These are phyloP conservation scores for Porites divaricata DNA, from an alignment of 92 coral and sea anemone genomes.

Conservation along the genomic window DNA sequence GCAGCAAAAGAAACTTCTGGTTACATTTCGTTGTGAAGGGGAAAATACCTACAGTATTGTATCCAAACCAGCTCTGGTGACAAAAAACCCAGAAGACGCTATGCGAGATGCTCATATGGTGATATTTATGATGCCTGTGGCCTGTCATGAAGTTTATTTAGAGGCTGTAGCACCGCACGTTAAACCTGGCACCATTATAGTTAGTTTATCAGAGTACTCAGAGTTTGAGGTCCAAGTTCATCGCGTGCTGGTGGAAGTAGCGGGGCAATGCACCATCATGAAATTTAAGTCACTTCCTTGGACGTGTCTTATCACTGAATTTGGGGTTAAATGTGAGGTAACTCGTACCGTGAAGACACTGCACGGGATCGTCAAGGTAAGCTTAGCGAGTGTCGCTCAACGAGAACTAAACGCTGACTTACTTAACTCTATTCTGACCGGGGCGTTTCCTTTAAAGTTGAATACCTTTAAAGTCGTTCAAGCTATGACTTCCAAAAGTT, in stretches of 20 bases:
- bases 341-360: slow-evolving; percentile 46
- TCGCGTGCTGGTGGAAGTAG: slow-evolving; percentile 55
- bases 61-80: slow-evolving; percentile 61
- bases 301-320: slow-evolving; percentile 61
- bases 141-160: slow-evolving; percentile 58
- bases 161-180: slow-evolving; percentile 48
- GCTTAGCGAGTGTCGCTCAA: too few relatives aligned
- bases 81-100: slow-evolving; percentile 73
- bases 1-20: slow-evolving; percentile 36
- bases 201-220: slow-evolving; percentile 67
- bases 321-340: slow-evolving; percentile 61
- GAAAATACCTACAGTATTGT: slow-evolving; percentile 21
- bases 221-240: slow-evolving; percentile 64
- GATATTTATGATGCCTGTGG: slow-evolving; percentile 62
- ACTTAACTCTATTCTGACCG: too few relatives aligned
- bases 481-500: too few relatives aligned
- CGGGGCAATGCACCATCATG: slow-evolving; percentile 44
- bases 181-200: slow-evolving; percentile 64
- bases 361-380: slow-evolving; percentile 39
- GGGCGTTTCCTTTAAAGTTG: too few relatives aligned
- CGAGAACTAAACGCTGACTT: too few relatives aligned
- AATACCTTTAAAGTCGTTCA: too few relatives aligned
- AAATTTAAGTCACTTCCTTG: slow-evolving; percentile 74
- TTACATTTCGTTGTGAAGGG: slow-evolving; percentile 33
- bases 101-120: slow-evolving; percentile 68